Evolutionary conservation across 2,797 vertebrate species (phyloP), one percentile per base, ranked within the genome.

Genomic region (Mormyrops attenuatus): DNA sequence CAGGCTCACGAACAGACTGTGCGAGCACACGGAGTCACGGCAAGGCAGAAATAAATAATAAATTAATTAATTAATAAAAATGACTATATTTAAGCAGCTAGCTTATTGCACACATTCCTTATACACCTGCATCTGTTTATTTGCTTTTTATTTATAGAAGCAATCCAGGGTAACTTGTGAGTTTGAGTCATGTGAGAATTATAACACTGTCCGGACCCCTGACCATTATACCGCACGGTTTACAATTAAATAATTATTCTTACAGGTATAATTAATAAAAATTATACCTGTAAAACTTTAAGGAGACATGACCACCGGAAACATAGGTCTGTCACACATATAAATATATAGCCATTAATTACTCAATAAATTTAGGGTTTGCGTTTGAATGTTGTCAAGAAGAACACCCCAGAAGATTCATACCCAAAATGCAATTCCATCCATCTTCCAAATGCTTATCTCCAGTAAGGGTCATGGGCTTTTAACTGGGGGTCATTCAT

Each of bases 1-100:
- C 0, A 97, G 97, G 92, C 97, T 98, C 91, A 97, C 96, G 90
- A 99, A 99, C 94, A 99, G 95, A 94, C 98, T 99, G 95, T 26
- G 30, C 5, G 66, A 9, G 82, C 60, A 0, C 41, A 50, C 7
- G 7, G 2, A 8, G n/a, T 26, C n/a, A 80, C 15, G 5, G 38
- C 13, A 41, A 44, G 38, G 13, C 15, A 30, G 3, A 30, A 69
- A 69, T 1, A 30, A 69, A 30, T 13, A 26, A 30, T 30, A 30
- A 30, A 30, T 30, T 30, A 30, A 30, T 30, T 30, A 30, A 30
- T 30, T 30, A 30, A 30, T 30, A 30, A 30, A 30, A 30, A 69
- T 30, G 22, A 15, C 63, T 30, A 26, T 13, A 13, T 30, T 69
- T 69, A 69, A 30, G 26, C 26, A 69, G 26, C 63, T 69, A 30